These are phyloP conservation scores for Cichladusa arquata DNA, from an alignment of 2,113 vertebrate species.

Conservation along the genomic window DNA sequence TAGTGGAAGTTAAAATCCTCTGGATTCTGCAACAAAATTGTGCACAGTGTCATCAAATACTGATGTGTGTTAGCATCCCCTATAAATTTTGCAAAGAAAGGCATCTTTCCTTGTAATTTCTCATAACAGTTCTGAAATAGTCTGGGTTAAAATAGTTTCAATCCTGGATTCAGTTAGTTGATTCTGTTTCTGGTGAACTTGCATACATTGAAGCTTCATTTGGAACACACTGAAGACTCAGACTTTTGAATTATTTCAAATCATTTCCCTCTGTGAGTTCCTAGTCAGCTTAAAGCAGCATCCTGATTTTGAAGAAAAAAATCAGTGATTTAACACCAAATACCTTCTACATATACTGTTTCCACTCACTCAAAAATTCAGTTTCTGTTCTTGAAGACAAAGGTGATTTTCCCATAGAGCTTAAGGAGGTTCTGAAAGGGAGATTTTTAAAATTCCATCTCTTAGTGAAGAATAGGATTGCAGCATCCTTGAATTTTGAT, in stretches of 20 bases:
- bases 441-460: background rate
- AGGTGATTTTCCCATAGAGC: background rate
- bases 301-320: background rate
- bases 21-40: background rate
- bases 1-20: background rate
- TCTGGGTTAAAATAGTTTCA: background rate
- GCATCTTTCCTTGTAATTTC: background rate
- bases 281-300: background rate
- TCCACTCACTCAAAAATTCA: background rate
- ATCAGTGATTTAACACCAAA: background rate
- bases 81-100: background rate
- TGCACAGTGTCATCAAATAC: background rate
- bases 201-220: background rate
- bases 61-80: background rate
- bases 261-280: background rate
- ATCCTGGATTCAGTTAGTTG: background rate
- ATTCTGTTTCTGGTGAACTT: background rate
- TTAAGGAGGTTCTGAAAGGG: background rate
- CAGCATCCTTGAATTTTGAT: background rate
- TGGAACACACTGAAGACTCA: background rate
- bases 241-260: background rate
- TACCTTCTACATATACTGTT: fast-evolving
- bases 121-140: background rate
- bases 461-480: background rate
- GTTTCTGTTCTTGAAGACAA: background rate